Evolutionary conservation across 2,113 vertebrate species (phyloP), one percentile per base, ranked within the genome.

Genomic region (Brachypodius melanocephalos): DNA sequence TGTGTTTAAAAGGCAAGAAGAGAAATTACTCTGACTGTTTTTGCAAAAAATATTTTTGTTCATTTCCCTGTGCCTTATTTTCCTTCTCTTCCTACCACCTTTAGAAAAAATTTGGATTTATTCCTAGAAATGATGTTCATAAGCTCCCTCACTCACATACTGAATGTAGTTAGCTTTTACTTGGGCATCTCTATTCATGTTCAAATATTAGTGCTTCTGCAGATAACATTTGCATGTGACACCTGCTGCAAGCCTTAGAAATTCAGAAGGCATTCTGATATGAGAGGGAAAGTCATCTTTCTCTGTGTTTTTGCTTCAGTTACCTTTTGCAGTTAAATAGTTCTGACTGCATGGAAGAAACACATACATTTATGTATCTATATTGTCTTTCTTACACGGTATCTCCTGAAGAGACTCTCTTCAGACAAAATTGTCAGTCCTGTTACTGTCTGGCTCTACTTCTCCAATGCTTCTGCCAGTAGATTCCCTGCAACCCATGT

Each of bases 181-280:
- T 95, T 55, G 42, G 57, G 42, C 32, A 84, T 73, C 46, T 48
- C 67, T 95, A 96, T 95, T 96, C 89, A 89, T 87, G 85, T 88
- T 91, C 79, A 95, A 95, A 93, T 94, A 96, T 92, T 95, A 95
- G 84, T 57, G 42, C 71, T 93, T 96, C 69, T 93, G 57, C 36
- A 84, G 68, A 89, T 68, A 94, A 15, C 51, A 91, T 91, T 97
- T 95, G 76, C 79, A 90, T 90, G 75, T 69, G 88, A 42, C 90
- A 97, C 86, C 93, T 96, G 95, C 94, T 94, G 43, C 67, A 93
- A 94, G 84, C 51, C 90, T 84, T 77, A 95, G 75, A 91, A 95
- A 90, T 97, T 96, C 77, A 84, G 52, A 94, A 92, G 34, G 34
- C 74, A 75, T 90, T 71, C 43, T 94, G 40, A 81, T 82, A 76